These are phyloP conservation scores for Tonatia bakeri DNA, from an alignment of 2,113 vertebrate genomes.

Conservation along the genomic window DNA sequence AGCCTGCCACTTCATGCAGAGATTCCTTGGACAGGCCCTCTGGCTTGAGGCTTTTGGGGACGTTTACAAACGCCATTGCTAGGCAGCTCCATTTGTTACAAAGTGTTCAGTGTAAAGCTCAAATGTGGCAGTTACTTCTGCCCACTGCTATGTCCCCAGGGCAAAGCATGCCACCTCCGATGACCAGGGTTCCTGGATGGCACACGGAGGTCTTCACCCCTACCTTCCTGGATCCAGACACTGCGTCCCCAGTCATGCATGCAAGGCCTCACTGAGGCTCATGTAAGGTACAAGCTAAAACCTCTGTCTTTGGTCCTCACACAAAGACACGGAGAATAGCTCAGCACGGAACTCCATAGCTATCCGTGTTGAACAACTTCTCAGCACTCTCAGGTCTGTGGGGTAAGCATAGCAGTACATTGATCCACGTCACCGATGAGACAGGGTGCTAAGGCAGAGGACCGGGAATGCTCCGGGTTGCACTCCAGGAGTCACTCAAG, in stretches of 20 bases:
- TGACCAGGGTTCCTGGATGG: not conserved
- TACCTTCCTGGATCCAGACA: not conserved
- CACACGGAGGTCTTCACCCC: not conserved
- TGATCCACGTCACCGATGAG: too few species aligned
- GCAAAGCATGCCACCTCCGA: not conserved
- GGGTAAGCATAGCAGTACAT: rapidly evolving
- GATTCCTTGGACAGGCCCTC: not conserved
- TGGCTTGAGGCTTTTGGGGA: not conserved
- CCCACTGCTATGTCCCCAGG: rapidly evolving
- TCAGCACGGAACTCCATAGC: not conserved
- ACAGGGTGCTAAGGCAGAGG: not conserved
- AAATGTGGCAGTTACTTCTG: not conserved
- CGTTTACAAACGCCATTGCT: not conserved
- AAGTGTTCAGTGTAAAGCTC: not conserved
- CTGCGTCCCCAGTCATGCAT: not conserved
- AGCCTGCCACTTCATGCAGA: not conserved
- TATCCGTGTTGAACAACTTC: not conserved
- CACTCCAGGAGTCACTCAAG: not conserved
- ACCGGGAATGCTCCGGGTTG: not conserved
- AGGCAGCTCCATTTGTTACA: not conserved
- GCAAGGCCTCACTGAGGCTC: not conserved
- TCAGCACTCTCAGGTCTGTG: not conserved
- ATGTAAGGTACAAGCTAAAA: not conserved
- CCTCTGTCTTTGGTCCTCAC: not conserved
- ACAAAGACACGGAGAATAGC: not conserved